These are phyloP conservation scores for Colletes latitarsis DNA, from an alignment of 1,140 invertebrate genomes.

Conservation along the genomic window DNA sequence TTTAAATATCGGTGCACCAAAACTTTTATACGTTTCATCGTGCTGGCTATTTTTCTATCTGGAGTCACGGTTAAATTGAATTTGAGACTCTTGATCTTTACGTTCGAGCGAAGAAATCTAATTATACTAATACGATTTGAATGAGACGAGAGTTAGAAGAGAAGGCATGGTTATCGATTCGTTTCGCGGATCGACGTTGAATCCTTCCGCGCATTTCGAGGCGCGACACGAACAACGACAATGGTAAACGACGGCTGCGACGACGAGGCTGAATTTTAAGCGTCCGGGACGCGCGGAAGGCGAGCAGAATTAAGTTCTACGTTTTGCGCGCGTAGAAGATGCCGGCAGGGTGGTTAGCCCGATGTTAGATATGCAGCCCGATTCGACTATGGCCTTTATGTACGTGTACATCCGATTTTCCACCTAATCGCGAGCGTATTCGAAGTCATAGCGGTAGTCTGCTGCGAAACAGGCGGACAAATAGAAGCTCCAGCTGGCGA, in stretches of 20 bases:
- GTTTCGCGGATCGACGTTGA: background rate
- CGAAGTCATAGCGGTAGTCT: conserved; percentile 23
- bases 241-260: background rate
- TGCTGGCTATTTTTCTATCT: background rate
- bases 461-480: conserved; percentile 46
- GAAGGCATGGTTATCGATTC: background rate
- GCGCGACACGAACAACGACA: background rate
- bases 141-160: background rate
- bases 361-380: conserved; percentile 8
- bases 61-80: conserved; percentile 10
- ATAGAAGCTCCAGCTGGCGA: conserved; percentile 64
- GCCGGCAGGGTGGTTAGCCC: background rate
- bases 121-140: conserved; percentile 26
- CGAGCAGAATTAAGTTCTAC: conserved; percentile 14
- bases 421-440: conserved; percentile 55
- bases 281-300: too few relatives aligned
- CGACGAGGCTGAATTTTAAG: conserved; percentile 1
- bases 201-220: background rate
- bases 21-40: too few relatives aligned
- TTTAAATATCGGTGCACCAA: too few relatives aligned
- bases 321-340: background rate
- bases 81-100: background rate
- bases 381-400: conserved; percentile 25
- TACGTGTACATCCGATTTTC: conserved; percentile 43
- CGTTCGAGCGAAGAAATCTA: background rate